phyloP scores from a whole-genome alignment of 2,113 vertebrate species.

The Dipodomys merriami region DNA sequence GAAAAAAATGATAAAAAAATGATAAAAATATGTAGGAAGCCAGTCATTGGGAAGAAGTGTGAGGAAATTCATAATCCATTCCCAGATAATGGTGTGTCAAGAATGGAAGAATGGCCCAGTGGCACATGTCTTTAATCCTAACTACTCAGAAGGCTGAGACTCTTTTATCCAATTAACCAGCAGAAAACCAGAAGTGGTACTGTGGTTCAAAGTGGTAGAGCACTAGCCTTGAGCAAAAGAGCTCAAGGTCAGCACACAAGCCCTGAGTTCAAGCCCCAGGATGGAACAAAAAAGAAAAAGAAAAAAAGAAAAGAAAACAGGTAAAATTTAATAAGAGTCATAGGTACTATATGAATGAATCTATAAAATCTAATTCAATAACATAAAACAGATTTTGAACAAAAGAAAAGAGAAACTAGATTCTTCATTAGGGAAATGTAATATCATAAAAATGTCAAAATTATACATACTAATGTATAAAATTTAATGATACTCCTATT shows the following conservation, averaged over 20 bases:
- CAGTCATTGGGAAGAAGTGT: no score
- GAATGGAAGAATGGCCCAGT: no score
- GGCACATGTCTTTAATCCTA: no score
- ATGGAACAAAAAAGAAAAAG: neutral
- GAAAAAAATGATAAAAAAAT: slow-evolving; percentile 30
- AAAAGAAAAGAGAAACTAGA: slow-evolving; percentile 66
- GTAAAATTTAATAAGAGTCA: slow-evolving; percentile 51
- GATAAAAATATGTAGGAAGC: slow-evolving; percentile 10
- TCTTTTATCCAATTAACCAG: no score
- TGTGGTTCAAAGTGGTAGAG: no score
- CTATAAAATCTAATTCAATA: slow-evolving; percentile 67
- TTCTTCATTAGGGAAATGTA: slow-evolving; percentile 61
- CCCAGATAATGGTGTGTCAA: no score
- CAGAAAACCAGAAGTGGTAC: no score
- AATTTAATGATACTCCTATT: slow-evolving; percentile 60
- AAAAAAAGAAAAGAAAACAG: slow-evolving; percentile 27
- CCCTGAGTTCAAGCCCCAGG: no score
- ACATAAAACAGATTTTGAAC: slow-evolving; percentile 67
- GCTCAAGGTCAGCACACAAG: no score
- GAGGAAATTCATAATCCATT: no score
- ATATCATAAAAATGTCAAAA: slow-evolving; percentile 70
- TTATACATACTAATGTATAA: slow-evolving; percentile 57
- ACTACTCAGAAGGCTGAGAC: no score
- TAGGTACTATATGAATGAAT: slow-evolving; percentile 50
- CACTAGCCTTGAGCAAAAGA: no score